A percentile compares a stretch with the other conserved stretches of the same genome.
phyloP scores from a whole-genome alignment of 2,797 vertebrate species.

The Centropyge bicolor region DNA sequence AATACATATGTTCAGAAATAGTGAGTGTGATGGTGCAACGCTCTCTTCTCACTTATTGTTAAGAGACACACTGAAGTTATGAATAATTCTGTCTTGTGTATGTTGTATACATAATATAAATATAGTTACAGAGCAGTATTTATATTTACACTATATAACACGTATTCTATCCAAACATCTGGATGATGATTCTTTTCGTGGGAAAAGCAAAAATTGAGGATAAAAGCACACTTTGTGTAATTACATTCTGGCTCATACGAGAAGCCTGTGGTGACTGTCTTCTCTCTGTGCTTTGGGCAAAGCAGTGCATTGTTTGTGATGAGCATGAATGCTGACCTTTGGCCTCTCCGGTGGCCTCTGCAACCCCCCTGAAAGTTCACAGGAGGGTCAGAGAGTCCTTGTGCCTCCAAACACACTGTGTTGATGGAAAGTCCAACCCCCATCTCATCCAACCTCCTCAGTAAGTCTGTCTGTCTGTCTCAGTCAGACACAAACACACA shows the following conservation, averaged over 20 bases:
- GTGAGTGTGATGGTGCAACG: conserved; percentile 2
- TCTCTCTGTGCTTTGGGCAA: conserved; percentile 83
- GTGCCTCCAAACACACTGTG: conserved; percentile 80
- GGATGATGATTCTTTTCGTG: background rate
- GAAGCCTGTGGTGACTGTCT: conserved; percentile 79
- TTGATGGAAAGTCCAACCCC: conserved; percentile 78
- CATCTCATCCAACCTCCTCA: conserved; percentile 55
- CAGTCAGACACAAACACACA: conserved; percentile 60
- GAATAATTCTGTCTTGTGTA: background rate
- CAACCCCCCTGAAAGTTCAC: conserved; percentile 92
- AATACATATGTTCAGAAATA: conserved; percentile 10
- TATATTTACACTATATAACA: conserved; percentile 1
- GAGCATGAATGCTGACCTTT: conserved; percentile 93
- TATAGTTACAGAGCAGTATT: background rate
- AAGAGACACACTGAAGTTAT: background rate
- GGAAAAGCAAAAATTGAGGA: conserved; percentile 7
- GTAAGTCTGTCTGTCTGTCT: conserved; percentile 62
- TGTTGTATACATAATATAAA: background rate
- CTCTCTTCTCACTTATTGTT: background rate
- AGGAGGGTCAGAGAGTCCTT: conserved; percentile 92
- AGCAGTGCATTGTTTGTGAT: conserved; percentile 92
- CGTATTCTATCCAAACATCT: background rate
- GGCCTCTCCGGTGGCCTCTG: conserved; percentile 90
- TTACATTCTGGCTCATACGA: conserved; percentile 67
- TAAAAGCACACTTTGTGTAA: conserved; percentile 45